phyloP scores from a whole-genome alignment of 2,888 invertebrate species.

The Pollenia griseotomentosa region DNA sequence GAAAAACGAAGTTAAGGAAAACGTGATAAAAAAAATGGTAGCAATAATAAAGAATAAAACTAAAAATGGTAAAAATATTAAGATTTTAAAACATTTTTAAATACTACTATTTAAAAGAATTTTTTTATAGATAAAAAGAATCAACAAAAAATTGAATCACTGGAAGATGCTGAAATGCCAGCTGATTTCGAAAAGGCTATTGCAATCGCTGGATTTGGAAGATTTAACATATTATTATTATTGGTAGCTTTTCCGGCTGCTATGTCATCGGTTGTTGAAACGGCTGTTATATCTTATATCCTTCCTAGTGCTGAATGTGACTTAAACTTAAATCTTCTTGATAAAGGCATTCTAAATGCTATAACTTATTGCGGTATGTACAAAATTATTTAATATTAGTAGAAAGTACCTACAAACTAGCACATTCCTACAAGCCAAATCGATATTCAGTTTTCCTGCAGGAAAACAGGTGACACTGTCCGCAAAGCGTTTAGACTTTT shows the following conservation, averaged over 20 bases:
- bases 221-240: slow-evolving; percentile 88
- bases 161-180: slow-evolving; percentile 63
- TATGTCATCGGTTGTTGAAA: slow-evolving; percentile 89
- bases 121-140: slow-evolving; percentile 29
- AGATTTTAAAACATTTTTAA: background rate
- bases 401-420: no score
- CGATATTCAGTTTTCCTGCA: no score
- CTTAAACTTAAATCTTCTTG: slow-evolving; percentile 87
- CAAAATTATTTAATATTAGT: background rate
- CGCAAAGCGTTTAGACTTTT: no score
- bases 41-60: slow-evolving; percentile 16
- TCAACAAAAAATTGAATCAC: slow-evolving; percentile 15
- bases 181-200: slow-evolving; percentile 90
- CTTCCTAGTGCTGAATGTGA: slow-evolving; percentile 91
- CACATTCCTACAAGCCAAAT: no score
- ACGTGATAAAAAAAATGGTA: slow-evolving; percentile 25
- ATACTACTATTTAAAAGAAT: background rate
- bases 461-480: no score
- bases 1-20: background rate
- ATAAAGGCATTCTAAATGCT: slow-evolving; percentile 90
- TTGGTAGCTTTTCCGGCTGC: slow-evolving; percentile 87
- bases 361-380: slow-evolving; percentile 88
- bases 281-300: slow-evolving; percentile 89
- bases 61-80: slow-evolving; percentile 36
- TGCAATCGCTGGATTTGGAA: slow-evolving; percentile 88